phyloP scores from a whole-genome alignment of 2,113 vertebrate species.

The Phylloscopus trochilus region DNA sequence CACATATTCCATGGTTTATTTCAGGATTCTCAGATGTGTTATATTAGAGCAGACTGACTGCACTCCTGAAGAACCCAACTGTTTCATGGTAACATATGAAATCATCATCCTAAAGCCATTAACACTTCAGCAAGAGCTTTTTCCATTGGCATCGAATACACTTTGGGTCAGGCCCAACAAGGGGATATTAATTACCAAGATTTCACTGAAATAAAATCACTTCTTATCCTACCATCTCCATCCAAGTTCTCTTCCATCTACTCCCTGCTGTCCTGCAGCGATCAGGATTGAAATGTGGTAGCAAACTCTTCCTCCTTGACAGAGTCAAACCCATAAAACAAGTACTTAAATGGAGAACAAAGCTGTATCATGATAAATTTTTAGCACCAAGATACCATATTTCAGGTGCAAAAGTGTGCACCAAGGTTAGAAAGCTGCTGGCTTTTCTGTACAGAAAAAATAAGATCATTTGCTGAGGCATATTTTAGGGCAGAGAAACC shows the following conservation, averaged over 20 bases:
- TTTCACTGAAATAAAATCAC: neutral
- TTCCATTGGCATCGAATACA: neutral
- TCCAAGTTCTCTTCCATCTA: neutral
- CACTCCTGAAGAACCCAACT: neutral
- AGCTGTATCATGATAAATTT: neutral
- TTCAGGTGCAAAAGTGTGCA: neutral
- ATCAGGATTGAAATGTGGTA: neutral
- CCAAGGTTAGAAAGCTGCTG: neutral
- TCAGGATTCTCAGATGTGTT: rapidly evolving
- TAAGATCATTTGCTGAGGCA: neutral
- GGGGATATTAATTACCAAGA: neutral
- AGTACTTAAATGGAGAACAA: neutral
- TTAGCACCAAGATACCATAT: neutral
- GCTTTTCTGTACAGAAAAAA: neutral
- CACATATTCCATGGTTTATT: neutral
- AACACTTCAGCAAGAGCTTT: neutral
- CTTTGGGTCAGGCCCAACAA: neutral
- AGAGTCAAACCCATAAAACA: neutral
- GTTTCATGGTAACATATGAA: neutral
- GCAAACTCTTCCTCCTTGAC: neutral
- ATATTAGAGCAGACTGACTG: neutral
- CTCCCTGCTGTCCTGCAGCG: neutral
- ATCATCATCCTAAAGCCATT: neutral
- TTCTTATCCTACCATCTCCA: neutral
- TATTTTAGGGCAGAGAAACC: neutral